Evolutionary conservation across 2,113 vertebrate species (phyloP).

Genomic region (Passer domesticus): DNA sequence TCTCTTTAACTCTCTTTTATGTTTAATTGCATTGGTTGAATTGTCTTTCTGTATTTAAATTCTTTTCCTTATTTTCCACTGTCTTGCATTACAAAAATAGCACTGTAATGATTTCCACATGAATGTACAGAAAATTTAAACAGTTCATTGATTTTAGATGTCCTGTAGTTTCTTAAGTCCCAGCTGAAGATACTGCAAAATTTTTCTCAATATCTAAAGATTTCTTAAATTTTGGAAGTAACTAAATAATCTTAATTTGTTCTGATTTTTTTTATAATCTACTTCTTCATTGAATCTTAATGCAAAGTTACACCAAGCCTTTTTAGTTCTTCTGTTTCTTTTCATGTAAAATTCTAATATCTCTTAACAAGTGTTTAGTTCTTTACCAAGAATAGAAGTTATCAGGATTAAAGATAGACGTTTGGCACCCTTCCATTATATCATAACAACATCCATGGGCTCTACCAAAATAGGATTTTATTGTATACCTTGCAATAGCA

Average conservation of each 20-base stretch:
- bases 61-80: neutral
- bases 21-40: constrained; percentile 9
- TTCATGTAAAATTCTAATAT: neutral
- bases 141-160: neutral
- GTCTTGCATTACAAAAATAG: constrained; percentile 1
- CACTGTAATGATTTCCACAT: neutral
- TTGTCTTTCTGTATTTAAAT: constrained; percentile 1
- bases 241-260: neutral
- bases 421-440: neutral
- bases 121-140: neutral
- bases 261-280: neutral
- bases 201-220: neutral
- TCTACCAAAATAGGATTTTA: neutral
- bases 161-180: neutral
- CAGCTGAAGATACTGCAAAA: neutral
- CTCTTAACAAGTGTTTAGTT: neutral
- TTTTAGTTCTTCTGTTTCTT: neutral
- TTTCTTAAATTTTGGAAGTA: neutral
- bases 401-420: neutral
- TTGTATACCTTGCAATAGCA: neutral
- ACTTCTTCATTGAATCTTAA: neutral
- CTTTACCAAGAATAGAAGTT: neutral
- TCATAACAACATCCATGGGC: neutral
- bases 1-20: neutral
- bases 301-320: neutral